Evolutionary conservation across 2,888 invertebrate genomes (phyloP).

Genomic region (Drosophila gaucha): DNA sequence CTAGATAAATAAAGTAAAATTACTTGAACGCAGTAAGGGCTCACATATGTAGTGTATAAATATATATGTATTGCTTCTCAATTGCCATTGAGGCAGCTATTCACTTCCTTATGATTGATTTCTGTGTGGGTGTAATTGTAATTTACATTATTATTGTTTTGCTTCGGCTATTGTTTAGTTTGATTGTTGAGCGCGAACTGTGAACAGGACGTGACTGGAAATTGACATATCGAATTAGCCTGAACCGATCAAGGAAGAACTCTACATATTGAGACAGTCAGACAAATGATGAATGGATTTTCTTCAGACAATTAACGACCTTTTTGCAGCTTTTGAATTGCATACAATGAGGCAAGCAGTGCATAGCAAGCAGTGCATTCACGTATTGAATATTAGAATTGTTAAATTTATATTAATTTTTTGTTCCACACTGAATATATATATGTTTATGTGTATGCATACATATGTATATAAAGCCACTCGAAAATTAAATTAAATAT

Average conservation of each 20-base stretch:
- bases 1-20: conserved; percentile 40
- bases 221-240: conserved; percentile 49
- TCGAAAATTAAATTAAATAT: no score
- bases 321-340: conserved; percentile 8
- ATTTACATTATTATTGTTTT: conserved; percentile 49
- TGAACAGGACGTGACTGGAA: conserved; percentile 56
- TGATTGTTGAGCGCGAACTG: conserved; percentile 40
- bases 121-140: conserved; percentile 39
- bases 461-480: no score
- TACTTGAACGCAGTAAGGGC: conserved; percentile 42
- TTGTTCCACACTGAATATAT: no score
- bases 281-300: conserved; percentile 35
- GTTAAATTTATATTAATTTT: no score
- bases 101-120: conserved; percentile 52
- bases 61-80: conserved; percentile 4
- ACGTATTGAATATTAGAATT: no score
- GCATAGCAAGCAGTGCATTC: neutral
- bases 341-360: neutral
- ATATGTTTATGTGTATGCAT: no score
- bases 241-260: conserved; percentile 41
- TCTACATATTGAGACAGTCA: conserved; percentile 10
- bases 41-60: conserved; percentile 5
- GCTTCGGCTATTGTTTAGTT: conserved; percentile 13
- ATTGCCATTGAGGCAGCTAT: conserved; percentile 28
- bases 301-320: conserved; percentile 16